These are phyloP conservation scores for Oryzaephilus surinamensis DNA, from an alignment of 1,140 invertebrate genomes.

Conservation along the genomic window DNA sequence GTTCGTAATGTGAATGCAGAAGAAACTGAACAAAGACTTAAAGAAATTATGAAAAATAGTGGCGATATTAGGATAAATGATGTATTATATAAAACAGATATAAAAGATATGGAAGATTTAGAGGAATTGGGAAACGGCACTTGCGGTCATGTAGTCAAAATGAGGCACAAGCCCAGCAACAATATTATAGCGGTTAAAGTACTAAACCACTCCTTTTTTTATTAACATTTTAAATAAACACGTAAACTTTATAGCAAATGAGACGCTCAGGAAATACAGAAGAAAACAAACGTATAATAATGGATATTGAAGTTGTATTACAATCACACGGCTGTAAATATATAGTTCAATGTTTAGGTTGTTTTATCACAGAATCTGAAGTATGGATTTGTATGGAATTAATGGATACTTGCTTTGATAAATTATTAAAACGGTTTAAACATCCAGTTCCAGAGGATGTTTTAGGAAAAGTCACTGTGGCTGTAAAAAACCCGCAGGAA, in stretches of 20 bases:
- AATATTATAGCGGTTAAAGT: slow-evolving; percentile 92
- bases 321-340: slow-evolving; percentile 94
- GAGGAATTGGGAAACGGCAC: slow-evolving; percentile 92
- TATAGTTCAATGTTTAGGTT: slow-evolving; percentile 94
- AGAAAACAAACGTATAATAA: slow-evolving; percentile 95
- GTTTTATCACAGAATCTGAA: slow-evolving; percentile 89
- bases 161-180: slow-evolving; percentile 78
- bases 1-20: slow-evolving; percentile 26
- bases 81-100: slow-evolving; percentile 68
- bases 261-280: slow-evolving; percentile 89
- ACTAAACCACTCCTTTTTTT: slow-evolving; percentile 20
- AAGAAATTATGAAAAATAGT: slow-evolving; percentile 52
- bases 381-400: slow-evolving; percentile 92
- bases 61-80: slow-evolving; percentile 77
- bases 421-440: slow-evolving; percentile 77
- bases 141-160: slow-evolving; percentile 95
- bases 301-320: slow-evolving; percentile 96
- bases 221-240: slow-evolving; percentile 10
- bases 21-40: slow-evolving; percentile 40
- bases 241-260: slow-evolving; percentile 75
- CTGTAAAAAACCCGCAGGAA: slow-evolving; percentile 51
- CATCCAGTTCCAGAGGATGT: slow-evolving; percentile 88
- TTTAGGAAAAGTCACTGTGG: slow-evolving; percentile 91
- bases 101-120: slow-evolving; percentile 76
- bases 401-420: slow-evolving; percentile 97